phyloP scores from a whole-genome alignment of 2,113 vertebrate genomes.

The Proterorhinus semilunaris region DNA sequence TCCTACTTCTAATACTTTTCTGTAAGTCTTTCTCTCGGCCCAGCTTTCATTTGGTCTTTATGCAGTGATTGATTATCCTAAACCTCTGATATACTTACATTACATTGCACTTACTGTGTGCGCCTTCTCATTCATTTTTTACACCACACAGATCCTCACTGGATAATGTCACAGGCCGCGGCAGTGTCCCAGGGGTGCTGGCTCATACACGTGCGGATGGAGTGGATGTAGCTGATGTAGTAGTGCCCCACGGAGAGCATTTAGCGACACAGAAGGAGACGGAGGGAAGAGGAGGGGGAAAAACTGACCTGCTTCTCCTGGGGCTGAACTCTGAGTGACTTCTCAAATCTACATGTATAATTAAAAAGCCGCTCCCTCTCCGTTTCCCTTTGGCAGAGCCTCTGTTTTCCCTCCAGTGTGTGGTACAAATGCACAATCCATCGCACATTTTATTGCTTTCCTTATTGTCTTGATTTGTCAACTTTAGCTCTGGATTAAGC shows the following conservation, averaged over 20 bases:
- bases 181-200: background rate
- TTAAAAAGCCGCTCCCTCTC: conserved; percentile 40
- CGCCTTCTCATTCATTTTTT: background rate
- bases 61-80: background rate
- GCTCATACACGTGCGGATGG: background rate
- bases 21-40: no score
- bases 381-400: conserved; percentile 41
- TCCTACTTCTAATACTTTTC: background rate
- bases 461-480: background rate
- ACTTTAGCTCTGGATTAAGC: background rate
- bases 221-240: conserved; percentile 3
- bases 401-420: background rate
- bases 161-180: background rate
- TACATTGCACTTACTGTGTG: background rate
- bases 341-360: conserved; percentile 55
- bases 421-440: background rate
- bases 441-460: background rate
- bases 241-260: conserved; percentile 15
- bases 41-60: no score
- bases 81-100: background rate
- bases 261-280: conserved; percentile 20
- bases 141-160: background rate
- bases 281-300: background rate
- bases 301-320: conserved; percentile 33
- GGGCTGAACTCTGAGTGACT: conserved; percentile 56